phyloP scores from a whole-genome alignment of 2,888 invertebrate species.

The Galerucella calmariensis region DNA sequence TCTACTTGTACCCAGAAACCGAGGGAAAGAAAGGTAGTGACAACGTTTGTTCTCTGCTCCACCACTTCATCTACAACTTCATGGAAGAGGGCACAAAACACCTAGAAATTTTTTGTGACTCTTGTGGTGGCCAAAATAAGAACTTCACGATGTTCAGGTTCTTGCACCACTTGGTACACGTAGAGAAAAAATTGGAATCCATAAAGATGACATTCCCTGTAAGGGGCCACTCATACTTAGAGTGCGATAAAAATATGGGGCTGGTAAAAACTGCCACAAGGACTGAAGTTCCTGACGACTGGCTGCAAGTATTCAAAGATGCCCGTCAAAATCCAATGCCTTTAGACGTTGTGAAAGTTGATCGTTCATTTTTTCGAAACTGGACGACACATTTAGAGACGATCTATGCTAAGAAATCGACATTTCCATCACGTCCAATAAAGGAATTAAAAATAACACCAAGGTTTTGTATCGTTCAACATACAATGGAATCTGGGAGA shows the following conservation, averaged over 20 bases:
- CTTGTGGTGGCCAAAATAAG: constrained; percentile 51
- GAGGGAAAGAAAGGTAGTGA: constrained; percentile 41
- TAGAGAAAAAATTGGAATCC: constrained; percentile 43
- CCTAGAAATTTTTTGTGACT: constrained; percentile 50
- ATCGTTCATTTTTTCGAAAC: background rate
- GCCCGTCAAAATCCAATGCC: constrained; percentile 39
- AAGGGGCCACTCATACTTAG: constrained; percentile 49
- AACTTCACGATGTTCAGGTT: constrained; percentile 50
- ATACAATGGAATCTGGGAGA: background rate
- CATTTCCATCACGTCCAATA: constrained; percentile 3
- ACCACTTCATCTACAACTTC: constrained; percentile 47
- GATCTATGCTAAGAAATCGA: constrained; percentile 2
- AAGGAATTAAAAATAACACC: background rate
- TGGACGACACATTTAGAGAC: background rate
- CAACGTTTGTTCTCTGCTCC: constrained; percentile 49
- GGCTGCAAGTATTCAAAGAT: constrained; percentile 41
- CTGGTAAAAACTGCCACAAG: constrained; percentile 43
- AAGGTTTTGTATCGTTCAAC: background rate
- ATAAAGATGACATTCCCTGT: constrained; percentile 51
- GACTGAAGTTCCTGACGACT: constrained; percentile 47
- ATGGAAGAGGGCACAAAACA: constrained; percentile 30
- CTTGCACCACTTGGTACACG: constrained; percentile 49
- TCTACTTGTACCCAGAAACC: constrained; percentile 48
- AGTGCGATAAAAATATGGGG: constrained; percentile 49
- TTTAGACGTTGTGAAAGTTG: background rate